These are phyloP conservation scores for Rana temporaria DNA, from an alignment of 2,113 vertebrate species.

Conservation along the genomic window DNA sequence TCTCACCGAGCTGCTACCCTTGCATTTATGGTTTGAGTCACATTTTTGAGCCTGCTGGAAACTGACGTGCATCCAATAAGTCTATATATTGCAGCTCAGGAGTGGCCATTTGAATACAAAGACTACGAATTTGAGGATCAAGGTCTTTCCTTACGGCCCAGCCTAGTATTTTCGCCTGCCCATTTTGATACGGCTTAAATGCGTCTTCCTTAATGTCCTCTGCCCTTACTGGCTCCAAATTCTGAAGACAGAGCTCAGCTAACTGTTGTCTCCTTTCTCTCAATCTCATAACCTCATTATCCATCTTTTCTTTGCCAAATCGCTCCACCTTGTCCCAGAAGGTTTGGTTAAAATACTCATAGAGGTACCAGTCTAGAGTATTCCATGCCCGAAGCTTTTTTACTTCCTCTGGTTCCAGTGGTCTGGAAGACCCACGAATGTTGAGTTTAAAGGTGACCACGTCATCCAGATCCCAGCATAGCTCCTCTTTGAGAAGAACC, in stretches of 20 bases:
- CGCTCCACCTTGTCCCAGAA: constrained; percentile 82
- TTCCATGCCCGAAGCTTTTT: constrained; percentile 84
- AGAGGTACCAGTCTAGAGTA: constrained; percentile 86
- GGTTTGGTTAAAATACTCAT: constrained; percentile 82
- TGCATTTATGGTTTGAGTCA: not conserved
- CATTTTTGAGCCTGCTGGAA: constrained; percentile 61
- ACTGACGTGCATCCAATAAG: constrained; percentile 82
- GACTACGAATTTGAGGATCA: constrained; percentile 69
- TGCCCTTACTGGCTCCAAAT: constrained; percentile 80
- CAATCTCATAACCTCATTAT: constrained; percentile 76
- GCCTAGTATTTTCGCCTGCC: constrained; percentile 83
- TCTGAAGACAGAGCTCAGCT: constrained; percentile 77
- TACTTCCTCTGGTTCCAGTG: constrained; percentile 59
- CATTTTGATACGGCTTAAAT: constrained; percentile 87
- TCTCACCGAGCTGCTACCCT: not conserved
- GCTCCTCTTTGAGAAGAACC: constrained; percentile 84
- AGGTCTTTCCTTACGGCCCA: constrained; percentile 80
- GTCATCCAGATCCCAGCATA: constrained; percentile 88
- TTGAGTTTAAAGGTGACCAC: constrained; percentile 87
- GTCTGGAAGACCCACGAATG: constrained; percentile 70
- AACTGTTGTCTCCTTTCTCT: constrained; percentile 70
- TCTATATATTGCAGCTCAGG: constrained; percentile 93
- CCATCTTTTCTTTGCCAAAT: constrained; percentile 77
- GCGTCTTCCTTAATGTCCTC: constrained; percentile 77
- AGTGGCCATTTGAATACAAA: constrained; percentile 81